phyloP scores from a whole-genome alignment of 2,797 vertebrate genomes.

The Chelmon rostratus region DNA sequence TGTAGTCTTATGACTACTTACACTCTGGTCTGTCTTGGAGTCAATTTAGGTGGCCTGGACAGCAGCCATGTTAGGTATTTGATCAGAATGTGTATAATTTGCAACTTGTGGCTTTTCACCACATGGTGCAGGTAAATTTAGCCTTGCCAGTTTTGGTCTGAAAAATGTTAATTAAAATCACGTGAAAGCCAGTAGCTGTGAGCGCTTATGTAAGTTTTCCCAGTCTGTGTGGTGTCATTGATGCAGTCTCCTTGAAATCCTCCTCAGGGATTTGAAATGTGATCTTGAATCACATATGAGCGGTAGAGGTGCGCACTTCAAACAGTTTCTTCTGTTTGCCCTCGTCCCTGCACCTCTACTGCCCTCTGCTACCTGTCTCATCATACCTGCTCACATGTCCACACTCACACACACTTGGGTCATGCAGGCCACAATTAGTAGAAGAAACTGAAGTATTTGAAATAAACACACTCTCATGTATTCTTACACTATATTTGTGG shows the following conservation, averaged over 20 bases:
- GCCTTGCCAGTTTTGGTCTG: too few relatives aligned
- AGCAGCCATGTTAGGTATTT: background rate
- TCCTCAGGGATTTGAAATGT: conserved; percentile 3
- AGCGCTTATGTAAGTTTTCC: background rate
- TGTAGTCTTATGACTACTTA: background rate
- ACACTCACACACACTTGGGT: background rate
- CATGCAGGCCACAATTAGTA: background rate
- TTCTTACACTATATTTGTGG: background rate
- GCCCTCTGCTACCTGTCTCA: background rate
- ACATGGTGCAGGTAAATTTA: background rate
- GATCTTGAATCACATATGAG: conserved; percentile 29
- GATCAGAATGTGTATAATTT: background rate
- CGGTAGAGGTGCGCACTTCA: conserved; percentile 2
- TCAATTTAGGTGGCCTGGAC: background rate
- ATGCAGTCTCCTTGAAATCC: conserved; percentile 43
- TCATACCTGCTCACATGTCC: background rate
- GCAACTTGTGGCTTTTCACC: background rate
- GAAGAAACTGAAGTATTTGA: background rate
- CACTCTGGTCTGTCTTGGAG: background rate
- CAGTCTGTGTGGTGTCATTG: conserved; percentile 1
- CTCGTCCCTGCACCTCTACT: conserved; percentile 6
- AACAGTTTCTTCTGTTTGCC: conserved; percentile 24
- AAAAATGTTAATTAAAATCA: conserved; percentile 1
- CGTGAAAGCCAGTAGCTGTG: conserved; percentile 14
- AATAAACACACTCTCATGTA: background rate